Evolutionary conservation across 2,888 invertebrate genomes (phyloP).

Genomic region (Callyntrura sp.): DNA sequence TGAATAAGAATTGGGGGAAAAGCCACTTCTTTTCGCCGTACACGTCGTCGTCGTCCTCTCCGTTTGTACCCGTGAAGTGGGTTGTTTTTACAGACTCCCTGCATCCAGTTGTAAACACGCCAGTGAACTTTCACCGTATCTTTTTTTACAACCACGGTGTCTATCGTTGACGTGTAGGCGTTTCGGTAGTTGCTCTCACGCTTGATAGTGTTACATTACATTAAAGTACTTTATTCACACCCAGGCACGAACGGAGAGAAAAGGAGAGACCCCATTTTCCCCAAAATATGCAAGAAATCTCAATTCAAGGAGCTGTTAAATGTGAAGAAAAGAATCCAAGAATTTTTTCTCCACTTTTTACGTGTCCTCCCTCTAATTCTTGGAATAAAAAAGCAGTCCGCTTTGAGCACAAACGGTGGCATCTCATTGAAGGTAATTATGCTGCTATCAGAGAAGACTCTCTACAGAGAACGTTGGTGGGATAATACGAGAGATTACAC

Average conservation of each 20-base stretch:
- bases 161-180: not conserved
- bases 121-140: slow-evolving; percentile 10
- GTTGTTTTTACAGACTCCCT: slow-evolving; percentile 9
- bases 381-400: slow-evolving; percentile 8
- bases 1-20: not conserved
- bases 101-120: slow-evolving; percentile 40
- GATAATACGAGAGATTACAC: not conserved
- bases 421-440: slow-evolving; percentile 77
- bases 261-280: not conserved
- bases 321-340: slow-evolving; percentile 13
- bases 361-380: not conserved
- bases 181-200: not conserved
- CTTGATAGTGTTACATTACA: not conserved
- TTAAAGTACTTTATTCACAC: not conserved
- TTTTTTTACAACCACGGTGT: not conserved
- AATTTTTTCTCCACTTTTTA: slow-evolving; percentile 29
- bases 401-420: slow-evolving; percentile 24
- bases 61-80: slow-evolving; percentile 1
- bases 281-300: slow-evolving; percentile 63
- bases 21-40: not conserved
- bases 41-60: slow-evolving; percentile 12
- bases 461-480: not conserved
- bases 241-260: not conserved
- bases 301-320: slow-evolving; percentile 58
- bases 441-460: slow-evolving; percentile 62